A percentile compares a stretch with the other conserved stretches of the same genome.
phyloP scores from a whole-genome alignment of 2,113 vertebrate genomes.

The Machaerirhynchus nigripectus region DNA sequence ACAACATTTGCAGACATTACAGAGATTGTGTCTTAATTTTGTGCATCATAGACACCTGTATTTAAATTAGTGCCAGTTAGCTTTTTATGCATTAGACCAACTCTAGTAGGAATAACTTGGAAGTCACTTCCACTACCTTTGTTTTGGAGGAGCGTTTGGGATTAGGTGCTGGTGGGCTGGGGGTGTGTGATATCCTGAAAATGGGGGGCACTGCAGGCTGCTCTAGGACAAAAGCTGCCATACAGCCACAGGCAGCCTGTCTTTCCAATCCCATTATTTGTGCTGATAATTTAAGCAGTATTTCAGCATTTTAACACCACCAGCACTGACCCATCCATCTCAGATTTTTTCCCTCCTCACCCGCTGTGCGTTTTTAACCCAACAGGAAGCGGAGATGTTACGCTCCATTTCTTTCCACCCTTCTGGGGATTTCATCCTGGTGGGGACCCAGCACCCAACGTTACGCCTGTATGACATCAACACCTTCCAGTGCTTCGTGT shows the following conservation, averaged over 20 bases:
- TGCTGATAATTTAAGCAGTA: background rate
- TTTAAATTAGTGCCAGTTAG: background rate
- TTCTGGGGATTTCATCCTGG: conserved; percentile 93
- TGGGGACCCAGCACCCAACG: conserved; percentile 95
- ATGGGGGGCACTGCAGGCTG: background rate
- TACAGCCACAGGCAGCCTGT: background rate
- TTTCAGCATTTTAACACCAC: background rate
- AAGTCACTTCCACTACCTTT: fast-evolving
- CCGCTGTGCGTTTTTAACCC: background rate
- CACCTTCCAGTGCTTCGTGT: conserved; percentile 98
- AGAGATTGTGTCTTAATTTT: background rate
- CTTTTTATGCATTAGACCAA: background rate
- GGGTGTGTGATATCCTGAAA: fast-evolving
- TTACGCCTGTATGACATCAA: conserved; percentile 95
- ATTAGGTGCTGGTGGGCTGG: background rate
- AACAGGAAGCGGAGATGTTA: conserved; percentile 95
- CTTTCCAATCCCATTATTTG: background rate
- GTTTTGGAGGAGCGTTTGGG: background rate
- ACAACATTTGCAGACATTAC: background rate
- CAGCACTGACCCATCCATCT: background rate
- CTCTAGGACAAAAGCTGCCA: background rate
- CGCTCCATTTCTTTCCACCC: conserved; percentile 97
- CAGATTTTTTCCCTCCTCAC: background rate
- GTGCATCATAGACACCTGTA: background rate
- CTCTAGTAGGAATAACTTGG: background rate